phyloP scores from a whole-genome alignment of 2,797 vertebrate genomes.

The Nyctibius grandis region DNA sequence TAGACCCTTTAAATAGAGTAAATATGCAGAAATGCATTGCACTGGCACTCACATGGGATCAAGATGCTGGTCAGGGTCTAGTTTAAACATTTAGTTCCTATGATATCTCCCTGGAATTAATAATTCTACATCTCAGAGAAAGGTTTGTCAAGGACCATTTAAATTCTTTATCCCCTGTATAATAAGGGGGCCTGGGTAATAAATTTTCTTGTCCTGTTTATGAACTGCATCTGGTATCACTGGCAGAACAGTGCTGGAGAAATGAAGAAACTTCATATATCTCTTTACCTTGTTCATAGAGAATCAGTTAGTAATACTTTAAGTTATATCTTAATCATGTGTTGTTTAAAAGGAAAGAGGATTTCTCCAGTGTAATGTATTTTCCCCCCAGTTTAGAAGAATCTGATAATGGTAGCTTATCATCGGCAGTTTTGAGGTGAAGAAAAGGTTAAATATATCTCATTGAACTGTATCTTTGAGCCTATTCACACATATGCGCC shows the following conservation, averaged over 20 bases:
- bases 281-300: not conserved
- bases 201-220: not conserved
- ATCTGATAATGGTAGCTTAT: conserved; percentile 13
- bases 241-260: not conserved
- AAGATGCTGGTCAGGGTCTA: not conserved
- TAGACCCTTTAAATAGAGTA: not conserved
- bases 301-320: conserved; percentile 18
- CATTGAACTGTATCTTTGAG: not conserved
- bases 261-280: not conserved
- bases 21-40: not conserved
- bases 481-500: not conserved
- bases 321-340: not conserved
- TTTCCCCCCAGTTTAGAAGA: not conserved
- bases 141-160: not conserved
- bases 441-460: conserved; percentile 19
- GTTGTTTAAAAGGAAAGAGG: not conserved
- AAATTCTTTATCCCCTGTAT: not conserved
- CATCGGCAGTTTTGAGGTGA: not conserved
- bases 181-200: not conserved
- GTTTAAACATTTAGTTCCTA: not conserved
- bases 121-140: not conserved
- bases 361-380: not conserved
- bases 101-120: not conserved
- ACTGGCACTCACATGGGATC: not conserved
- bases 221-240: not conserved